phyloP scores from a whole-genome alignment of 37 sponge, comb jelly and placozoan genomes.

The Dysidea cf. avara region DNA sequence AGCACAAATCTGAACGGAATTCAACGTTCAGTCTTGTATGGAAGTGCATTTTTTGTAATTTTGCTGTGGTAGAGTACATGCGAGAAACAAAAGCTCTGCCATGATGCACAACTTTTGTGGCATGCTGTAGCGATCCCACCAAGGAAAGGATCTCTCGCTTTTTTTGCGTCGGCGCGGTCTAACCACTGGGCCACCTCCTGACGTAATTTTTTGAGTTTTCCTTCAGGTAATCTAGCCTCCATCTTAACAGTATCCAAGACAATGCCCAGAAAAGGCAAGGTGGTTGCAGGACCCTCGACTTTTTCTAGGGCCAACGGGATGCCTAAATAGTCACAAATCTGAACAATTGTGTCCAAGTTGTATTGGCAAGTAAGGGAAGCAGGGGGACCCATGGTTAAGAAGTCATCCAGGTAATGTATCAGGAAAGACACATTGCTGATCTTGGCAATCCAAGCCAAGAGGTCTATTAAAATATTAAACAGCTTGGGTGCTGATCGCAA shows the following conservation, averaged over 20 bases:
- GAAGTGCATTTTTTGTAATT: conserved; percentile 1
- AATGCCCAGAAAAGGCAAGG: conserved; percentile 31
- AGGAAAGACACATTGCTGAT: not conserved
- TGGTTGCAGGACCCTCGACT: conserved; percentile 27
- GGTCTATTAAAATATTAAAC: conserved; percentile 19
- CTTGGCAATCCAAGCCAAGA: conserved; percentile 6
- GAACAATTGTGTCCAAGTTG: not conserved
- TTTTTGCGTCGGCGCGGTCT: not conserved
- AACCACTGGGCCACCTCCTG: not conserved
- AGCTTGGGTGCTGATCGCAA: no score
- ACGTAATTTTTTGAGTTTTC: not conserved
- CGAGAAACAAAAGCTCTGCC: no score
- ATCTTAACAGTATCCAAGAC: conserved; percentile 15
- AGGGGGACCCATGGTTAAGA: conserved; percentile 8
- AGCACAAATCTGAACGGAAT: no score
- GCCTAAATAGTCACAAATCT: conserved; percentile 7
- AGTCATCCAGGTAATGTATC: conserved; percentile 40
- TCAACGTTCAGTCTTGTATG: conserved; percentile 25
- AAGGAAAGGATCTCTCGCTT: conserved; percentile 36
- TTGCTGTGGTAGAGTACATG: conserved; percentile 12
- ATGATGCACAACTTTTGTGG: no score
- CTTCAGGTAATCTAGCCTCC: conserved; percentile 9
- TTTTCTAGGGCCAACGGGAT: conserved; percentile 35
- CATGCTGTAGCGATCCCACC: conserved; percentile 27
- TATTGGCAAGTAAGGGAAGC: not conserved